phyloP scores from a whole-genome alignment of 2,113 vertebrate species.

The Hoplias malabaricus region DNA sequence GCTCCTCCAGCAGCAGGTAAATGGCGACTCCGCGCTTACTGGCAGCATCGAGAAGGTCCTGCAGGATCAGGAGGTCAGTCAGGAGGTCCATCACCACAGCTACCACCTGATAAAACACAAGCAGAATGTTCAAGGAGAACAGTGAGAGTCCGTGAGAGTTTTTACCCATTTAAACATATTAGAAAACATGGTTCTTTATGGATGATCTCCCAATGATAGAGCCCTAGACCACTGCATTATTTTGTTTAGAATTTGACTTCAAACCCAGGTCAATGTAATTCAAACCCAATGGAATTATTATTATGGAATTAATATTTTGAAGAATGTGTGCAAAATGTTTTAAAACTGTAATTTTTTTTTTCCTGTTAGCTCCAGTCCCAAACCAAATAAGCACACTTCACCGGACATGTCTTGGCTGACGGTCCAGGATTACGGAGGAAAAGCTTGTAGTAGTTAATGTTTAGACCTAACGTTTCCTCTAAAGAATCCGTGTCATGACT shows the following conservation, averaged over 20 bases:
- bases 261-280: no score
- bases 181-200: no score
- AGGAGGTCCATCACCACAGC: constrained; percentile 94
- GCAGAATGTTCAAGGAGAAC: not conserved
- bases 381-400: not conserved
- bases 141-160: no score
- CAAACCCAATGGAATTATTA: no score
- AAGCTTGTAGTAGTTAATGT: not conserved
- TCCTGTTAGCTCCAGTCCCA: not conserved
- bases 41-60: constrained; percentile 87
- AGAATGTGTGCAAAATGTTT: no score
- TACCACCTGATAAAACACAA: constrained; percentile 74
- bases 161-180: no score
- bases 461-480: not conserved
- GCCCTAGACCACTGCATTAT: no score
- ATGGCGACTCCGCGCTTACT: constrained; percentile 83
- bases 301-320: no score
- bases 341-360: no score
- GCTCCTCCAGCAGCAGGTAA: constrained; percentile 85
- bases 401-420: not conserved
- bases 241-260: no score
- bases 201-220: no score
- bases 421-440: not conserved
- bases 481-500: constrained; percentile 6
- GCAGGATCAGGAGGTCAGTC: constrained; percentile 89